Evolutionary conservation across 2,113 vertebrate species (phyloP).

Genomic region (Rhynchomys soricoides): DNA sequence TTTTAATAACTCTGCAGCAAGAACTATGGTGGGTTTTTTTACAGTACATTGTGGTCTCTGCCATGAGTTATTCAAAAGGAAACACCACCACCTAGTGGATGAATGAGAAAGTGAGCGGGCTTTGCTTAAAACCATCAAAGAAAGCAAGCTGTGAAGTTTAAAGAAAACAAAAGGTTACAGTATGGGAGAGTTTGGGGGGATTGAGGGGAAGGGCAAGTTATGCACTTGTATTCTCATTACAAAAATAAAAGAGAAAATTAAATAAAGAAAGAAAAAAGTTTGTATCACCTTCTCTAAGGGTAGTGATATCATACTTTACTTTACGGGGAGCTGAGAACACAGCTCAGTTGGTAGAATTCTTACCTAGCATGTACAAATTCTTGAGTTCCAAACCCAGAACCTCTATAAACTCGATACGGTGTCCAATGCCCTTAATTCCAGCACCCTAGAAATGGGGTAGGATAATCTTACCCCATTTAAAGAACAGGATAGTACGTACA

Average conservation of each 20-base stretch:
- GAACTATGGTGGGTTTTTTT: background rate
- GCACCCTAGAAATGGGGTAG: background rate
- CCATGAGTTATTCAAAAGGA: conserved; percentile 32
- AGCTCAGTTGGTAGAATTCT: background rate
- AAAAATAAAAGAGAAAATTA: background rate
- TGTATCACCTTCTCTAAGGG: background rate
- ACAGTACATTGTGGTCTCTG: background rate
- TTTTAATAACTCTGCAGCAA: background rate
- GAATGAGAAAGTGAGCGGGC: background rate
- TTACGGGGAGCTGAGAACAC: background rate
- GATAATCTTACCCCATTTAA: conserved; percentile 1
- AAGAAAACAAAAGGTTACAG: too few species aligned
- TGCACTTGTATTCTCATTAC: background rate
- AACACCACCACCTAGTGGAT: conserved; percentile 84
- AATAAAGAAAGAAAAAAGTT: background rate
- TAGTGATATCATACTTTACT: background rate
- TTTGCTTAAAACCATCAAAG: background rate
- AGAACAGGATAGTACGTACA: background rate
- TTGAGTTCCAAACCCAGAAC: background rate
- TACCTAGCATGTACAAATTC: background rate
- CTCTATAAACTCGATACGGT: background rate
- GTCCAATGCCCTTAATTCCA: background rate
- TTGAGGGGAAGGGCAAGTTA: background rate
- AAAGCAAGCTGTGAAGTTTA: background rate
- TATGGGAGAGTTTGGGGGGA: background rate